Evolutionary conservation across 1,140 invertebrate species (phyloP), one percentile per base, ranked within the genome.

Genomic region (Trachymyrmex septentrionalis): DNA sequence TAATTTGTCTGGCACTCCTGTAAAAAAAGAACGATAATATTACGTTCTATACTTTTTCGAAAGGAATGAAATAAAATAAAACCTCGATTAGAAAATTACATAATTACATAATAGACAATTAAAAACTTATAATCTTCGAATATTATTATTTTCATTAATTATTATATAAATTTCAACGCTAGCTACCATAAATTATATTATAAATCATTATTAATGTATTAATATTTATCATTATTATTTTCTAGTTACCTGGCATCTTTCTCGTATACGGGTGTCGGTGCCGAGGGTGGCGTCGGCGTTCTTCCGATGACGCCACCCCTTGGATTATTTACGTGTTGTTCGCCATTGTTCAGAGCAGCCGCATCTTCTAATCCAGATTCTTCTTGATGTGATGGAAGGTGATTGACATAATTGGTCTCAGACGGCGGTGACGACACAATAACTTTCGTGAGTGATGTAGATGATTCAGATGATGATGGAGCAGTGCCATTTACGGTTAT

Each of bases 1-100:
- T 96, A 64, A 98, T 97, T 80, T 91, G 92, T 53, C 88, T 73
- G n/a, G 85, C 86, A 24, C 90, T 92, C 76, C 94, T 94, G 9
- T 12, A 66, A 67, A 53, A 38, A 16, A 34, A 55, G 16, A 1
- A 4, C 14, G 19, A 81, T n/a, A 50, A n/a, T 24, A 30, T 61
- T 59, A 72, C 1, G 12, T 61, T 73, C 0, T 16, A 50, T 50
- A 57, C 3, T 48, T 69, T 69, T 19, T n/a, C 24, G 16, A 63
- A 63, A 77, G 10, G 7, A 61, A 38, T 44, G 10, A 19, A 27
- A 24, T 30, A 27, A 81, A 66, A 9, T 38, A 2, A 64, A 64
- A 34, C 0, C 0, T 19, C 30, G 5, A 77, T 61, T 44, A 24
- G 21, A 27, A 24, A 76, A 38, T n/a, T n/a, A n/a, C n/a, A n/a